phyloP scores from a whole-genome alignment of 1,140 invertebrate species.

The Drosophila simulans region DNA sequence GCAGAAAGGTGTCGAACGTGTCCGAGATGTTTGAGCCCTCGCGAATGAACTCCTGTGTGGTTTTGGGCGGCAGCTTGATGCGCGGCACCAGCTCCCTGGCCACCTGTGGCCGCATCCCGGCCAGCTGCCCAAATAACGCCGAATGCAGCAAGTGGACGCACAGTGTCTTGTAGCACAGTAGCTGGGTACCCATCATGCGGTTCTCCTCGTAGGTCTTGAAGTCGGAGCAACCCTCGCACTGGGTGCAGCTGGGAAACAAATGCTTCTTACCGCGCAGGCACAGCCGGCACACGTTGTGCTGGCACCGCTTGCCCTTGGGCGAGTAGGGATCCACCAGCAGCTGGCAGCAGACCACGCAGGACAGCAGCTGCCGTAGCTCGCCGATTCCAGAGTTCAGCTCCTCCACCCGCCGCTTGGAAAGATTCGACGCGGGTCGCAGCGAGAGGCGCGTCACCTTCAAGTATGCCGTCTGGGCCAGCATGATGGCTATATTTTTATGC shows the following conservation, averaged over 20 bases:
- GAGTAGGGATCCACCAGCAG: conserved; percentile 92
- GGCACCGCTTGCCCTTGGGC: conserved; percentile 91
- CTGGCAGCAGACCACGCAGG: conserved; percentile 94
- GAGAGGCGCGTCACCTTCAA: conserved; percentile 43
- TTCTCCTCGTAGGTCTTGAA: conserved; percentile 91
- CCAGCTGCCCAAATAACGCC: conserved; percentile 86
- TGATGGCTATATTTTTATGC: conserved; percentile 10
- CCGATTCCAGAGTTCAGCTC: conserved; percentile 93
- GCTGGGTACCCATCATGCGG: conserved; percentile 90
- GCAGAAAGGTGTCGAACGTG: conserved; percentile 87
- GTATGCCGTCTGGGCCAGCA: conserved; percentile 49
- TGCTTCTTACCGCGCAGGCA: conserved; percentile 94
- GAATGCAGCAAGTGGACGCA: conserved; percentile 92
- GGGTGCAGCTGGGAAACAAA: conserved; percentile 92
- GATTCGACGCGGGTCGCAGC: conserved; percentile 36
- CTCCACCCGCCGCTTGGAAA: conserved; percentile 89
- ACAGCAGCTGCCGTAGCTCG: conserved; percentile 93
- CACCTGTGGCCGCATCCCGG: conserved; percentile 15
- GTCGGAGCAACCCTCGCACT: conserved; percentile 92
- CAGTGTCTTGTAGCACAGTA: conserved; percentile 95
- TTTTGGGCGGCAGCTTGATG: conserved; percentile 85
- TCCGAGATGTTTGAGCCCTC: conserved; percentile 92
- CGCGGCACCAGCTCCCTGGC: conserved; percentile 18
- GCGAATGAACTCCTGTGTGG: conserved; percentile 90
- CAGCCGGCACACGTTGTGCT: conserved; percentile 93